Evolutionary conservation across 1,140 invertebrate genomes (phyloP), one percentile per base, ranked within the genome.

Genomic region (Anastatus disparis): DNA sequence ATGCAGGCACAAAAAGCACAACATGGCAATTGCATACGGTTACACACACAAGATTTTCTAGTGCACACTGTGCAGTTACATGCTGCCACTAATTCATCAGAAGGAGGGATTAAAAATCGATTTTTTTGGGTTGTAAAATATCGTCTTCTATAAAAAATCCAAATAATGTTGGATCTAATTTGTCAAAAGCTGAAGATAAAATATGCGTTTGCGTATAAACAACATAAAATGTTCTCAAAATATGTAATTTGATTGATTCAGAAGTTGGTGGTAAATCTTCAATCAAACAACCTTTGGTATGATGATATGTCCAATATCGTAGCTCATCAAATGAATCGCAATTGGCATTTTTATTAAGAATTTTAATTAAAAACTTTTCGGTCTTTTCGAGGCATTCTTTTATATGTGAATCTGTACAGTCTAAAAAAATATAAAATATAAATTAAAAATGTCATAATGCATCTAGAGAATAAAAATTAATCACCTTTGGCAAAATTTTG

Each of bases 1-100:
- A 24, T 8, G 15, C 59, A 62, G 1, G 8, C 15, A 62, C 59
- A 62, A 29, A 62, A 62, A n/a, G 59, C 27, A n/a, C 59, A 62
- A 17, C 59, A 62, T 6, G 6, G 2, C 27, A 62, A 46, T 29
- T 17, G 1, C 4, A 15, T 22, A 24, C n/a, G 9, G 24, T 24
- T 22, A 48, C 59, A 62, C 1, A 1, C 7, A 46, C 59, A 62
- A 7, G 26, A 24, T n/a, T n/a, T 62, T 46, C 4, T 46, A 20
- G 15, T 9, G 42, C 59, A 62, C 3, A 48, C 59, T n/a, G 26
- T 62, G 17, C 40, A 62, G n/a, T n/a, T 62, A 17, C 42, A 46
- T 7, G 3, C 17, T 24, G 40, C 40, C 1, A 62, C 59, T 3
- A 62, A 24, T 17, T 62, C 22, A 46, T 62, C 40, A 1, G 42